Conservation (phyloP, 2,888 invertebrate species). For the Napeogenes sylphis region DNA sequence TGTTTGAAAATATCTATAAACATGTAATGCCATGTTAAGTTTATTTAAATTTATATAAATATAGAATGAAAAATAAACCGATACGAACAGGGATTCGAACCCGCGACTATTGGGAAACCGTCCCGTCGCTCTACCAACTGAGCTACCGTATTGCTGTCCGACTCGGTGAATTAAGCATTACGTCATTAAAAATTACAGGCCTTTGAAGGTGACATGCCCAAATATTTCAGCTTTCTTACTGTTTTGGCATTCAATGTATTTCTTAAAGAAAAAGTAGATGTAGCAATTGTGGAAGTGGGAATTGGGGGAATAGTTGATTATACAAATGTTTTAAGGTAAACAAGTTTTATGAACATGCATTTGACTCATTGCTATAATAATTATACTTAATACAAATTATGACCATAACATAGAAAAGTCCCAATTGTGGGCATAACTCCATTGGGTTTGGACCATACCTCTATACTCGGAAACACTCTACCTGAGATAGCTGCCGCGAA, state of each 20-base stretch:
- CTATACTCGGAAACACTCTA: slow-evolving; percentile 87
- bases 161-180: too few relatives aligned
- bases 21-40: too few relatives aligned
- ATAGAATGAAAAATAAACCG: too few relatives aligned
- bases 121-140: too few relatives aligned
- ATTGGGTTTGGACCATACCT: slow-evolving; percentile 93
- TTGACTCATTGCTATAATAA: not conserved
- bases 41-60: too few relatives aligned
- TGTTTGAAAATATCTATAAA: too few relatives aligned
- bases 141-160: too few relatives aligned
- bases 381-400: not conserved
- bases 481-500: slow-evolving; percentile 96
- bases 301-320: slow-evolving; percentile 97
- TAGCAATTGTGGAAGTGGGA: slow-evolving; percentile 96
- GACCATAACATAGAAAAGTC: slow-evolving; percentile 78
- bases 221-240: slow-evolving; percentile 96
- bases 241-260: slow-evolving; percentile 94
- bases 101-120: too few relatives aligned
- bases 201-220: slow-evolving; percentile 86
- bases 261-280: slow-evolving; percentile 90
- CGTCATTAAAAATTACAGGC: slow-evolving; percentile 64
- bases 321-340: slow-evolving; percentile 92
- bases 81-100: too few relatives aligned
- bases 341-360: slow-evolving; percentile 1
- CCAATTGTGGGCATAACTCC: slow-evolving; percentile 93